Percentiles rank a stretch among this genome's conserved stretches.
Evolutionary conservation across 2,797 vertebrate genomes (phyloP).

Genomic region (Hemitrygon akajei): DNA sequence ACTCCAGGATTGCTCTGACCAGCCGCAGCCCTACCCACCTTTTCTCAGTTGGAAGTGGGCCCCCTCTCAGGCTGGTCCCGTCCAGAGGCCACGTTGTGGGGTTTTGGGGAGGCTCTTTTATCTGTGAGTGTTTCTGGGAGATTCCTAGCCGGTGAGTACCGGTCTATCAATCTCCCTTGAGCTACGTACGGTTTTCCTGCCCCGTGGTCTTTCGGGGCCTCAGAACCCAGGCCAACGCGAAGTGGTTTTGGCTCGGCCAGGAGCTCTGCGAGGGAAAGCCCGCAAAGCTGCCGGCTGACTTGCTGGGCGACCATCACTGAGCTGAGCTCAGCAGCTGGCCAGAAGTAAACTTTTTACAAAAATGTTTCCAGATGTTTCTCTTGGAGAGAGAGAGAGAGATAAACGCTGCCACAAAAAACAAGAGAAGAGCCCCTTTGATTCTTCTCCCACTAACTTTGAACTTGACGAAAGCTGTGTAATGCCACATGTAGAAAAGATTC

Average conservation of each 20-base stretch:
- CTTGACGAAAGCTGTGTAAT: neutral
- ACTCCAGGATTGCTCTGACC: too few relatives aligned
- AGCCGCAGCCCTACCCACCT: too few relatives aligned
- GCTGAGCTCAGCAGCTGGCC: neutral
- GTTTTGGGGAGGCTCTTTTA: too few relatives aligned
- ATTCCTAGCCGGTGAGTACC: too few relatives aligned
- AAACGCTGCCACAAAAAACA: neutral
- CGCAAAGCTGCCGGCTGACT: neutral
- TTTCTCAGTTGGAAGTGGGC: too few relatives aligned
- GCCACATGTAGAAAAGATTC: too few relatives aligned
- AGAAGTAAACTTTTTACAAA: neutral
- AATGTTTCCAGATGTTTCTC: slow-evolving; percentile 21
- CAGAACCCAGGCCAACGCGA: neutral
- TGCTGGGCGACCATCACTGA: neutral
- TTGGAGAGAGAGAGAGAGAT: too few relatives aligned
- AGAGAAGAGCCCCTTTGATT: neutral
- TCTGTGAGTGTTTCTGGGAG: too few relatives aligned
- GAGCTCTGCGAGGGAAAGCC: neutral
- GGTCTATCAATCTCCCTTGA: neutral
- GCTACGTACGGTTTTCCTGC: too few relatives aligned
- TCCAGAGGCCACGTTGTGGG: too few relatives aligned
- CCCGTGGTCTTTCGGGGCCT: neutral
- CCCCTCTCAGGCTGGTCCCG: too few relatives aligned
- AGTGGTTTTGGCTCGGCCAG: neutral
- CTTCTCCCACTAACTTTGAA: neutral